A percentile compares a stretch with the other conserved stretches of the same genome.
Conservation (phyloP, 2,113 vertebrate species). For the Pogona vitticeps region DNA sequence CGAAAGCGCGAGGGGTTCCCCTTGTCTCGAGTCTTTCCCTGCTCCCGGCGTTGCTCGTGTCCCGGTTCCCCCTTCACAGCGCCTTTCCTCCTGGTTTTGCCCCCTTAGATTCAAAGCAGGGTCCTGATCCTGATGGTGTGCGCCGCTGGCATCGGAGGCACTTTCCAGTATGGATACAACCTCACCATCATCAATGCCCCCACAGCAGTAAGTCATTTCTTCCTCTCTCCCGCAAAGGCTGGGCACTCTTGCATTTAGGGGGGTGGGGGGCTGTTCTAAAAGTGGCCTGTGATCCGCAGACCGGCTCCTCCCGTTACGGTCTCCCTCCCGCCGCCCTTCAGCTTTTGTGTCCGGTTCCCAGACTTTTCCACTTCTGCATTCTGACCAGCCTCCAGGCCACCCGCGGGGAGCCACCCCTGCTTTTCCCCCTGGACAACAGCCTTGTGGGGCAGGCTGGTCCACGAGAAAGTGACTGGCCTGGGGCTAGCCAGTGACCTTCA, state of each 20-base stretch:
- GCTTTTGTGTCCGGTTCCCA: no score
- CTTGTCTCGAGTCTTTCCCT: not conserved
- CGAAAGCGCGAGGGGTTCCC: no score
- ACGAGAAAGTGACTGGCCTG: not conserved
- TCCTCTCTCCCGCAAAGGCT: not conserved
- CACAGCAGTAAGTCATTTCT: slow-evolving; percentile 76
- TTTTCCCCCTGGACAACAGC: no score
- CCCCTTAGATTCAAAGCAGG: slow-evolving; percentile 40
- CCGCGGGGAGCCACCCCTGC: no score
- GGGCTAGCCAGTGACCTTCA: no score
- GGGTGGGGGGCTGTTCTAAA: no score
- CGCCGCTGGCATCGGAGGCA: slow-evolving; percentile 88
- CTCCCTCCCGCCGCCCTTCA: no score
- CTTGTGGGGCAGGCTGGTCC: no score
- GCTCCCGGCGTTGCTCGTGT: fast-evolving
- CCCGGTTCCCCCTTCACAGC: no score
- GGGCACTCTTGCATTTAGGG: not conserved
- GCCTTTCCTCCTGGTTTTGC: not conserved
- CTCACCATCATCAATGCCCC: slow-evolving; percentile 91
- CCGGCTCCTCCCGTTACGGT: not conserved
- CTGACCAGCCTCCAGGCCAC: no score
- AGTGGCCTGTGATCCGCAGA: no score
- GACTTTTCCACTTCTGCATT: no score
- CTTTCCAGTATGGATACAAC: slow-evolving; percentile 93
- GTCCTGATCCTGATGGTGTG: slow-evolving; percentile 84